Evolutionary conservation across 2,113 vertebrate genomes (phyloP), one percentile per base, ranked within the genome.

Genomic region (Dipodomys merriami): DNA sequence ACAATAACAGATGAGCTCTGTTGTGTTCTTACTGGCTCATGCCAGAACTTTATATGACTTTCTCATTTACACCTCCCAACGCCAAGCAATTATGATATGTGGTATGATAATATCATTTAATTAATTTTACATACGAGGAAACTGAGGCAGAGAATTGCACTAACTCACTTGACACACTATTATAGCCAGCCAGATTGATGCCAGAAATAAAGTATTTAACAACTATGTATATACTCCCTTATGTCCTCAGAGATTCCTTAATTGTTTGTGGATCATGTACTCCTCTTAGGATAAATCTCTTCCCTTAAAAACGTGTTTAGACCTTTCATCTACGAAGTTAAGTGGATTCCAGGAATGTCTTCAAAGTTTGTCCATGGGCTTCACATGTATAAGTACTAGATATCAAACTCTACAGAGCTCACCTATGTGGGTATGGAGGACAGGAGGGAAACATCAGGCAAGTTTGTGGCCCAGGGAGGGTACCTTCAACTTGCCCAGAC

Each of bases 401-500:
- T 23, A 81, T 29, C 57, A 73, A 77, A 62, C 46, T 8, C 6
- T 82, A 18, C 53, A 49, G 79, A 73, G 65, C 71, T 86, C 39
- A 64, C 44, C 20, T 20, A 39, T 0, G 10, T 27, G 49, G 49
- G 30, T 11, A 11, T 92, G 68, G 44, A 88, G 39, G 39, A 78
- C 49, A 57, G 68, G 83, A 46, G 91, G 60, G 83, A 83, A 84
- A 71, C 89, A 93, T 57, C 35, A 91, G 77, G 92, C 73, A 13
- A 78, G 76, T 39, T 6, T 74, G 76, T 39, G 7, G 35, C 76
- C 60, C 76, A 74, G 88, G 64, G 44, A 92, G 90, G 90, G 57
- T 83, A 35, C 20, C 30, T 94, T 16, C 30, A 33, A 83, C 96
- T 93, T 97, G 96, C 91, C 88, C 72, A 60, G 94, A 97, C 96